Base-by-base conservation (phyloP, 2,888 invertebrate genomes). In the Sarcophaga carnaria region DNA sequence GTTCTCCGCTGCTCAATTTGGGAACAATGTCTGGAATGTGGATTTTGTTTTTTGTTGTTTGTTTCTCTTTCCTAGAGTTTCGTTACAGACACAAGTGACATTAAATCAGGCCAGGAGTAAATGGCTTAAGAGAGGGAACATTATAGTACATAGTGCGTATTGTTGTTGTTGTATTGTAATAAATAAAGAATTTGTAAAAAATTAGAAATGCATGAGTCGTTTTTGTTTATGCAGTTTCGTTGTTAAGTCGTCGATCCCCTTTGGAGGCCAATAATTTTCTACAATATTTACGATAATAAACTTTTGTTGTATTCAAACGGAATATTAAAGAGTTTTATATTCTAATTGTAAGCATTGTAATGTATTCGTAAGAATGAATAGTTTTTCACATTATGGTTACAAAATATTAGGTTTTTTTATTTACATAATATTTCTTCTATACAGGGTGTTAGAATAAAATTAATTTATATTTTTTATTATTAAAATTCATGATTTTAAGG, bases 211-310 rank as follows among this genome's bases (percentile, higher is more conserved):
- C 80, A 87, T 67, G 74, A 78, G 59, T 60, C 60, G 83, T 54
- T 12, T 5, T 4, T 63, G 27, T 66, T 64, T 45, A 70, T 85
- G 82, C 82, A 86, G 75, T 70, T 75, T 54, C 54, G 54, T 54
- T 60, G 59, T 80, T 66, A 45, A 72, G 63, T 70, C 77, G 54
- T 70, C 77, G 54, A 54, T 54, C 5, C 86, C 72, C 86, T n/a
- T n/a, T 80, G 59, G 86, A 86, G 86, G 80, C 77, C 64, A 84
- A 87, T 83, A 80, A 72, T 80, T 82, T 77, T 83, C 54, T 69
- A 63, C 80, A 78, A 86, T 37, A 37, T 37, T 54, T 54, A 54
- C 54, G 17, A 54, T 54, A 54, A 54, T 54, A 54, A 54, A 54
- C 17, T 54, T 54, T 12, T 12, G 4, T 54, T 54, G 54, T 54